phyloP scores from a whole-genome alignment of 23 tunicate species.

The Styela plicata region DNA sequence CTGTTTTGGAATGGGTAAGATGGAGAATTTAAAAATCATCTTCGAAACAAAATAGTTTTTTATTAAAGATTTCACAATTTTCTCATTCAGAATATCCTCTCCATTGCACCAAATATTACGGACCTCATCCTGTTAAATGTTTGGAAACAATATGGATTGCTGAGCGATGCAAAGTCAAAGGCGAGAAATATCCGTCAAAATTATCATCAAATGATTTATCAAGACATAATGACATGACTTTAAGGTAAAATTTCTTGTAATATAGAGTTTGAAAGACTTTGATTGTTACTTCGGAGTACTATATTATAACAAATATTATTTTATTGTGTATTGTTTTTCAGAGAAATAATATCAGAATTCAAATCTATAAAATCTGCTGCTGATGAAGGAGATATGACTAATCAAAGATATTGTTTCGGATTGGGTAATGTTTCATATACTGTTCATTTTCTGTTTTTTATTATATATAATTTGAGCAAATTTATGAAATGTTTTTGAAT shows the following conservation, averaged over 20 bases:
- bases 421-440: background rate
- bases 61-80: too few relatives aligned
- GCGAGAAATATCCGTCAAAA: conserved; percentile 1
- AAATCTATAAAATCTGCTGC: background rate
- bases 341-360: conserved; percentile 20
- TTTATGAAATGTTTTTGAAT: background rate
- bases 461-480: too few relatives aligned
- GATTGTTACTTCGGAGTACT: too few relatives aligned
- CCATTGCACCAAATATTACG: conserved; percentile 14
- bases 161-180: background rate
- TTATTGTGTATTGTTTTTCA: background rate
- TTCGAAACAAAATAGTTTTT: too few relatives aligned
- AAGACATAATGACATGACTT: background rate
- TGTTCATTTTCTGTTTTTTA: background rate
- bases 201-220: background rate
- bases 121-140: conserved; percentile 23
- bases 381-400: background rate
- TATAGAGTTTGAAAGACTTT: conserved; percentile 13
- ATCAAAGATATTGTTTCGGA: conserved; percentile 10
- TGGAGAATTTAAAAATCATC: too few relatives aligned
- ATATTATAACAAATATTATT: background rate
- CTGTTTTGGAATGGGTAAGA: conserved; percentile 25
- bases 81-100: background rate
- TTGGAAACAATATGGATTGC: conserved; percentile 15
- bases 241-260: background rate